Evolutionary conservation across 1,140 invertebrate genomes (phyloP).

Genomic region (Penaeus chinensis): DNA sequence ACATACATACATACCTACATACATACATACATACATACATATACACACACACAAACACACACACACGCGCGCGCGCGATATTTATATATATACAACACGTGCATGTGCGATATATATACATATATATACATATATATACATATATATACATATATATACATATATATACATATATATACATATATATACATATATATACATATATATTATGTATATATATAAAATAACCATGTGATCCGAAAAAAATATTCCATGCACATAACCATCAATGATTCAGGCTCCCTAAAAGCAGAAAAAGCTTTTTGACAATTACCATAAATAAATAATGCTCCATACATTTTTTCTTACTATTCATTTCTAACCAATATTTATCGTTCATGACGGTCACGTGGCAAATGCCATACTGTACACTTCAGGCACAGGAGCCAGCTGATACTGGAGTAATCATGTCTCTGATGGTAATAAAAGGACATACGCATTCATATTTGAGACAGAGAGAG

Average conservation of each 20-base stretch:
- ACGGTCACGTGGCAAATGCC: too few relatives aligned
- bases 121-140: conserved; percentile 1
- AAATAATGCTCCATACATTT: too few relatives aligned
- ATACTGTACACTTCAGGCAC: too few relatives aligned
- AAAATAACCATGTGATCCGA: conserved; percentile 7
- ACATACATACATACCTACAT: background rate
- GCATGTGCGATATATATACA: background rate
- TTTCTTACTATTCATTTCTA: too few relatives aligned
- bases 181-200: conserved; percentile 16
- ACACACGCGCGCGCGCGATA: background rate
- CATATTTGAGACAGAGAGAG: background rate
- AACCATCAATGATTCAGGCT: conserved; percentile 23
- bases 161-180: background rate
- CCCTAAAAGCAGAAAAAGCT: conserved; percentile 25
- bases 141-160: background rate
- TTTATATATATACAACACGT: background rate
- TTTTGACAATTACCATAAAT: conserved; percentile 10
- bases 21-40: background rate
- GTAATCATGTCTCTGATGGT: too few relatives aligned
- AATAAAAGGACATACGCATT: too few relatives aligned
- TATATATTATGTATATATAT: conserved; percentile 22
- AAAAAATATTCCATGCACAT: background rate
- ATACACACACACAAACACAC: background rate
- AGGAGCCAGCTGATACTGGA: too few relatives aligned
- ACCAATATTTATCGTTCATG: too few relatives aligned